Base-by-base conservation (phyloP, 2,797 vertebrate species). In the Eospalax fontanierii region DNA sequence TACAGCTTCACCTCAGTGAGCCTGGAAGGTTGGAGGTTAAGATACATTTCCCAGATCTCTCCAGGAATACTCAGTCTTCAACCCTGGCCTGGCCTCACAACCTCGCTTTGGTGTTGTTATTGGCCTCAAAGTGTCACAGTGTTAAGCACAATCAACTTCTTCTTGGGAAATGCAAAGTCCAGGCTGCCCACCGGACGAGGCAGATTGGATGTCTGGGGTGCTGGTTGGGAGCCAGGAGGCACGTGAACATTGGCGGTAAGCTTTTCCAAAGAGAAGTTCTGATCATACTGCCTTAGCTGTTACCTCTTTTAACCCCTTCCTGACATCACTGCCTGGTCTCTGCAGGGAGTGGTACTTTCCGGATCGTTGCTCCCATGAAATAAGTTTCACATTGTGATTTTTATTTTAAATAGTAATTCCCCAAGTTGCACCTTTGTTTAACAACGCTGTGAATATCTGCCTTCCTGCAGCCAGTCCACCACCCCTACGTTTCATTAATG, bases 371-470 rank as follows among this genome's bases (percentile, higher is more conserved):
- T 16, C 18, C 24, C 81, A 61, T 70, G 74, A 75, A 50, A 59
- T 86, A 50, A 70, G 38, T 70, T 92, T 89, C 74, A 30, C n/a
- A 68, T 80, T 59, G 74, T 35, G 61, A 87, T 24, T 76, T 70
- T 70, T 63, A 59, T 50, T 68, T 81, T 84, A 38, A 70, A 57
- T 16, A 75, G 2, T 50, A 35, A 81, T 86, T 80, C 30, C 50
- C 24, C 61, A 74, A 88, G 89, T 28, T 84, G 38, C 33, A 61
- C 84, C 74, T 96, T 61, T 65, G 83, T 88, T 76, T 94, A 26
- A 22, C 68, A 74, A 40, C 24, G 80, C n/a, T 38, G 3, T 33
- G 70, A 63, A 81, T 38, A 28, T 93, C 74, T 86, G 28, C 68
- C 73, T 85, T 89, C 80, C 84, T 89, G 28, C n/a, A 38, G 71